phyloP scores from a whole-genome alignment of 2,797 vertebrate genomes.

The Darevskia mixta region DNA sequence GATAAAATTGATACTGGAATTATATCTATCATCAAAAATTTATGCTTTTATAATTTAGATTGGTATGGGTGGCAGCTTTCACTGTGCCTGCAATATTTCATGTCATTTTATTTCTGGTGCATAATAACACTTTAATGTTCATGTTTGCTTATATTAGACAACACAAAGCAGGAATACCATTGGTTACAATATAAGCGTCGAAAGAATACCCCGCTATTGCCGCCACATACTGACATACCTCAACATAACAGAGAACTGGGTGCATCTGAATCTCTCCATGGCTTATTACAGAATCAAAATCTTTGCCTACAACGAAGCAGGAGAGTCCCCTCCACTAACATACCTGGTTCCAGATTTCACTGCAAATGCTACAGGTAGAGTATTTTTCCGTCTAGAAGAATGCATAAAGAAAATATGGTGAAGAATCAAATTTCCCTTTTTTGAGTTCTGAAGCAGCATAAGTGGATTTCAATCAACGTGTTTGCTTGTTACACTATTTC shows the following conservation, averaged over 20 bases:
- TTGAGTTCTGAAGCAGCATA: background rate
- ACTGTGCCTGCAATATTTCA: background rate
- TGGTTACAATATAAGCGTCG: slow-evolving; percentile 74
- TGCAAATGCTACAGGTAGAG: slow-evolving; percentile 44
- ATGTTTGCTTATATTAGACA: slow-evolving; percentile 69
- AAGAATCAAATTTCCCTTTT: background rate
- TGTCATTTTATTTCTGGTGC: background rate
- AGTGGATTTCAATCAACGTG: background rate
- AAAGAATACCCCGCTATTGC: slow-evolving; percentile 77
- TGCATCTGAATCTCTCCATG: slow-evolving; percentile 68
- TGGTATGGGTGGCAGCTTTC: background rate
- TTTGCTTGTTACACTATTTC: background rate
- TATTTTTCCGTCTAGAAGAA: background rate
- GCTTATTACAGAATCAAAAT: slow-evolving; percentile 59
- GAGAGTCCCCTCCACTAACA: slow-evolving; percentile 59
- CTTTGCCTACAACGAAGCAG: slow-evolving; percentile 66
- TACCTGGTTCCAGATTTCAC: slow-evolving; percentile 53
- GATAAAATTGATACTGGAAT: background rate
- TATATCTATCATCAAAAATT: background rate
- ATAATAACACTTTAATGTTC: slow-evolving; percentile 8
- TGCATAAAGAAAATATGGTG: background rate
- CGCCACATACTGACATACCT: slow-evolving; percentile 10
- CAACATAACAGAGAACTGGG: slow-evolving; percentile 28
- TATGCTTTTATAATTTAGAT: background rate
- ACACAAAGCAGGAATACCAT: slow-evolving; percentile 54